Base-by-base conservation (phyloP, 2,797 vertebrate species). In the Propithecus deckenii region DNA sequence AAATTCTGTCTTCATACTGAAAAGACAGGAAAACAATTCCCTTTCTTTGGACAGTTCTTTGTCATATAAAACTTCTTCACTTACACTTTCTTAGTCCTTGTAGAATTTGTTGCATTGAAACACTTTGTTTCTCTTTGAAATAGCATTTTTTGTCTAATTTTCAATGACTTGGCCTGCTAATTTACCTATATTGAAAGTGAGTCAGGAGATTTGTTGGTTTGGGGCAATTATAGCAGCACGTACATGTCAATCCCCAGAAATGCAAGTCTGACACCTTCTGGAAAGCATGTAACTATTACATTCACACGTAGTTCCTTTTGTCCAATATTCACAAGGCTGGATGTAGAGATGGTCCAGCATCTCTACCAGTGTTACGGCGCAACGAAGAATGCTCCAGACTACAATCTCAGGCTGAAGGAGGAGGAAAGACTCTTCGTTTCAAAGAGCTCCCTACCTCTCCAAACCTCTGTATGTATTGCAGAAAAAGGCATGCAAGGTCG, bases 241-340 rank as follows among this genome's bases (percentile, higher is more conserved):
- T 38, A 14, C 38, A 59, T 86, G 71, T 83, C 32, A 55, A 25
- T 59, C 69, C 91, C 94, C 35, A 67, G 95, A 97, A 97, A 96
- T 81, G 89, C 96, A 98, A 98, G 97, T n/a, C 90, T 98, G 97
- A 98, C 97, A 97, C 96, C 97, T 97, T 95, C 97, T 98, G 98
- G 97, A 97, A 91, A 85, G 9, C 32, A 38, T 35, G 67, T 17
- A 79, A 75, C 38, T 52, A 61, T 55, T 30, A 76, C 61, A 91
- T 57, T 76, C 57, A 35, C 55, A 71, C 48, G 30, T 5, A 61
- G 48, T 55, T 90, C 4, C 25, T n/a, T 87, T 76, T 55, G 28
- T 18, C 30, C 46, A 67, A 5, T 25, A 20, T 20, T 57, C 13
- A 75, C 30, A 55, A 32, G 41, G 5, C 50, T 35, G 55, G 55